A percentile compares a stretch with the other conserved stretches of the same genome.
Evolutionary conservation across 2,113 vertebrate species (phyloP).

Genomic region (Gila orcuttii): DNA sequence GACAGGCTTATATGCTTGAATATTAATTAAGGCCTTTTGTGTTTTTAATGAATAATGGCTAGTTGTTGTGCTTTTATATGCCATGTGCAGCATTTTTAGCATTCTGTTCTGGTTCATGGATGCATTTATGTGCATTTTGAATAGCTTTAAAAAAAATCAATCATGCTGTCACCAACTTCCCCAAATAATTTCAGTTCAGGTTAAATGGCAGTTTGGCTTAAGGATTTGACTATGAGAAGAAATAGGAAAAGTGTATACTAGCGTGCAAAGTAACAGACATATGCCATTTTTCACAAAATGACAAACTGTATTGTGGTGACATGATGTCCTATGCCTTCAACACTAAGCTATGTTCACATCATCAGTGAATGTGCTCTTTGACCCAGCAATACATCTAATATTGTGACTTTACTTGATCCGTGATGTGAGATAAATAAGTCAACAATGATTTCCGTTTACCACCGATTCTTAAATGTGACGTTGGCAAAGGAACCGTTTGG

Average conservation of each 20-base stretch:
- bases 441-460: constrained; percentile 34
- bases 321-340: constrained; percentile 41
- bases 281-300: constrained; percentile 43
- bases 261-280: constrained; percentile 2
- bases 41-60: constrained; percentile 11
- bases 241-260: neutral
- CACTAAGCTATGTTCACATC: neutral
- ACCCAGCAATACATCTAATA: constrained; percentile 3
- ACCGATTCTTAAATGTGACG: constrained; percentile 44
- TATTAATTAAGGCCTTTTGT: constrained; percentile 36
- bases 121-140: too few relatives aligned
- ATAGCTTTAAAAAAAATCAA: neutral
- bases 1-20: constrained; percentile 19
- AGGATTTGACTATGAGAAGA: neutral
- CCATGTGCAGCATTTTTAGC: neutral
- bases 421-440: constrained; percentile 49
- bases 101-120: neutral
- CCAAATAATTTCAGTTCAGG: neutral
- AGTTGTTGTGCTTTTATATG: constrained; percentile 11
- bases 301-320: constrained; percentile 30
- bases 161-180: neutral
- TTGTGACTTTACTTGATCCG: constrained; percentile 27
- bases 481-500: constrained; percentile 33
- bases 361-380: neutral
- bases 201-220: constrained; percentile 11